Conservation (phyloP, 2,113 vertebrate species). For the Rhea americana region DNA sequence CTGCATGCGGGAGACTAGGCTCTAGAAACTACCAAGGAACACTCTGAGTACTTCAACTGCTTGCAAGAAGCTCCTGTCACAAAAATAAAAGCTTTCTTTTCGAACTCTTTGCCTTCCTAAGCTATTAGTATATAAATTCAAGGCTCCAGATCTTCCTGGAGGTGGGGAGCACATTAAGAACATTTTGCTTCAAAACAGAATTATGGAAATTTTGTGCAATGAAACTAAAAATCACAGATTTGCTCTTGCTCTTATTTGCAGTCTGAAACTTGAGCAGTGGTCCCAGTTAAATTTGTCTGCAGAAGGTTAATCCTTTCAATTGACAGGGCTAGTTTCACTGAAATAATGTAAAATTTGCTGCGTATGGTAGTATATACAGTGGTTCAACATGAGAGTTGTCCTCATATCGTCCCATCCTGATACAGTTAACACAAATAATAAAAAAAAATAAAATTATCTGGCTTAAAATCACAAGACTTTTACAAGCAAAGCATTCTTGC, state of each 20-base stretch:
- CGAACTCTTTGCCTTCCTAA: neutral
- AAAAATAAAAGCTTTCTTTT: neutral
- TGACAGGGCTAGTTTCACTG: neutral
- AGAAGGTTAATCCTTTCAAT: slow-evolving; percentile 29
- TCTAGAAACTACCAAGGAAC: neutral
- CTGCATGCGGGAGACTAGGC: neutral
- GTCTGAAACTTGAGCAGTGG: neutral
- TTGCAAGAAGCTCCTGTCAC: neutral
- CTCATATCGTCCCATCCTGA: neutral
- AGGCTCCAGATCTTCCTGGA: neutral
- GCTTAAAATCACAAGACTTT: neutral
- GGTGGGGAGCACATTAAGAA: neutral
- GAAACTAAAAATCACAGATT: neutral
- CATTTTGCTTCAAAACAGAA: slow-evolving; percentile 6
- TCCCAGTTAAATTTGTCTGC: neutral
- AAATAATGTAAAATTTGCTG: neutral
- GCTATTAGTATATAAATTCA: neutral
- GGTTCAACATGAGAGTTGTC: neutral
- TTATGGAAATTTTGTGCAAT: neutral
- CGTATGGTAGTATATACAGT: neutral
- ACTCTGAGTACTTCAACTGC: neutral
- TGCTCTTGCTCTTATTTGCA: slow-evolving; percentile 18
- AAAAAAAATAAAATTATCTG: neutral
- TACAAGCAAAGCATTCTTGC: neutral
- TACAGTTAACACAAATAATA: neutral